Evolutionary conservation across 2,113 vertebrate genomes (phyloP), one percentile per base, ranked within the genome.

Genomic region (Willisornis vidua): DNA sequence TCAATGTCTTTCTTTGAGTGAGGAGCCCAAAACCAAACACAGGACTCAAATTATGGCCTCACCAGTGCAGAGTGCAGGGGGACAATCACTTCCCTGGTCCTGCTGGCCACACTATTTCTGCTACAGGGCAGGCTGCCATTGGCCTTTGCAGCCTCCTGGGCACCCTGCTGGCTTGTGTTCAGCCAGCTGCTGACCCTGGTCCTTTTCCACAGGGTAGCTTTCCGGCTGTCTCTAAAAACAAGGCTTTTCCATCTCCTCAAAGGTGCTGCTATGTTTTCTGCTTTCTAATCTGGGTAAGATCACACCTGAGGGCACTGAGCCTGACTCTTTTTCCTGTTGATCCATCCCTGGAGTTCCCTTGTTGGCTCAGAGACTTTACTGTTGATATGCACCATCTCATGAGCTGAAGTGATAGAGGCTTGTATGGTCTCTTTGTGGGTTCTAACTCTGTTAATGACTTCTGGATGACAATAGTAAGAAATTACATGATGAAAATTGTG

Each of bases 61-160:
- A 46, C 22, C 51, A 51, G 19, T 41, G 18, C 45, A 0, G 0
- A 6, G 14, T 19, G 51, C 33, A 62, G 16, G 22, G 11, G 18
- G 1, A 31, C 9, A 3, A 2, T 61, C 46, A 1, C 26, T 31
- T 6, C 24, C 57, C 33, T 51, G 6, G 0, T 46, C 9, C 23
- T 87, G 33, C 25, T 68, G 54, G 16, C 37, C 37, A 14, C 5
- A 3, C 29, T 7, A 0, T 52, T 74, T 7, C 20, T 85, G 52
- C 17, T 6, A 9, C 39, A 76, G 13, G 24, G 52, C 63, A 41
- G 41, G 63, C 4, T 14, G 25, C 6, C 5, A 1, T 7, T 67
- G 25, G 31, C 51, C 15, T 23, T 29, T 25, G 66, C 62, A 52
- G 24, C 33, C 58, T 24, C 24, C 62, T 45, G 70, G 19, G 35